Conservation (phyloP, 2,113 vertebrate species). For the Pseudopodoces humilis region DNA sequence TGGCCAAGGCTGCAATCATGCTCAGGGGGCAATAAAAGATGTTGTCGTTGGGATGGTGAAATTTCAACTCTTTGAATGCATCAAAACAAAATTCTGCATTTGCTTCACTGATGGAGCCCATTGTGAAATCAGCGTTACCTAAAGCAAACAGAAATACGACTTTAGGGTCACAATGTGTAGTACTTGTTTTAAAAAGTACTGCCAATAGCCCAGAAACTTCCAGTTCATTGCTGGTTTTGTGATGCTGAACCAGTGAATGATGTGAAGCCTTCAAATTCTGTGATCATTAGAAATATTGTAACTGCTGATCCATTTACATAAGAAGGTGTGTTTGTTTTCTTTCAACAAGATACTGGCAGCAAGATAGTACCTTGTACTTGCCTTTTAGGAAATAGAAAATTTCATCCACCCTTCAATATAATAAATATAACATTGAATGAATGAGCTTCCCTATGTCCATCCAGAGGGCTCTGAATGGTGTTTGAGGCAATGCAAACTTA, state of each 20-base stretch:
- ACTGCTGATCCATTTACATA: not conserved
- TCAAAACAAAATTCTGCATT: slow-evolving; percentile 81
- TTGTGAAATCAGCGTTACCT: slow-evolving; percentile 14
- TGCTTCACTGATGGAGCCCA: slow-evolving; percentile 74
- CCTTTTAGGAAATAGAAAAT: not conserved
- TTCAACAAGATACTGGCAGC: not conserved
- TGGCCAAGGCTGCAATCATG: slow-evolving; percentile 81
- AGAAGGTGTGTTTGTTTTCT: not conserved
- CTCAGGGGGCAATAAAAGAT: slow-evolving; percentile 85
- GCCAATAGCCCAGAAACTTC: not conserved
- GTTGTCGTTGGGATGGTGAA: slow-evolving; percentile 62
- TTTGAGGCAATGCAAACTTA: not conserved
- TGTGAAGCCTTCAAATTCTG: not conserved
- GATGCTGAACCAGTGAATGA: not conserved
- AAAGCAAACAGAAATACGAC: not conserved
- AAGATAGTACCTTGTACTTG: not conserved
- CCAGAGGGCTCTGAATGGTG: not conserved
- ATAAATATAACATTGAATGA: not conserved
- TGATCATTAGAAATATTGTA: not conserved
- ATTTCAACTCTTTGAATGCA: slow-evolving; percentile 78
- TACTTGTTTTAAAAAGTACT: not conserved
- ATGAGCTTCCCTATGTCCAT: not conserved
- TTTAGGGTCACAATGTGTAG: not conserved
- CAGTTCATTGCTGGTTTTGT: not conserved
- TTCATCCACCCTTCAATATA: not conserved